Evolutionary conservation across 2,113 vertebrate genomes (phyloP), one percentile per base, ranked within the genome.

Genomic region (Atlantisia rogersi): DNA sequence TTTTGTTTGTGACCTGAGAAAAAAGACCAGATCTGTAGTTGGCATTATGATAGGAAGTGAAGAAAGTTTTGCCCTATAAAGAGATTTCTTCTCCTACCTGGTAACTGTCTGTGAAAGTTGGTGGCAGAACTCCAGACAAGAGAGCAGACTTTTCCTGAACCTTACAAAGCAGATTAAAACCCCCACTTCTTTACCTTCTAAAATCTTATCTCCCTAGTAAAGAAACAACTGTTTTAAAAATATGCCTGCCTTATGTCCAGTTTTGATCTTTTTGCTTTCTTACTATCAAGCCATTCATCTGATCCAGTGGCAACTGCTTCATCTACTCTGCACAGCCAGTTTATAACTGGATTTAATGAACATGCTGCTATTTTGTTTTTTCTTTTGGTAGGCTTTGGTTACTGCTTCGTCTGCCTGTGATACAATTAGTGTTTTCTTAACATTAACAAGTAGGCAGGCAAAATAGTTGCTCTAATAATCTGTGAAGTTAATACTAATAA

Each of bases 191-290:
- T 77, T 7, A 17, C 28, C 15, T 85, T 85, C 58, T 9, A 4
- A 74, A 67, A 71, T 32, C 14, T 58, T 93, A 81, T 82, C 21
- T 48, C 11, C 39, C 48, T 64, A 64, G 24, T 64, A 62, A 76
- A 62, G 21, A 80, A 81, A 58, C 5, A 86, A 10, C 10, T 15
- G 19, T 50, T 82, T 68, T 84, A 14, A 40, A 82, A 64, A 26
- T 17, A 26, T 65, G 21, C 28, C 31, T 82, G 35, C 80, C 50
- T 56, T 28, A 40, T 32, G 20, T 53, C 56, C 44, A 58, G 29
- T 84, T 93, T 79, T 82, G 44, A 26, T 81, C 48, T 86, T 78
- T 82, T 82, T 92, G 31, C 22, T 60, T 86, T 91, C 84, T 83
- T 62, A 25, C 32, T 83, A 14, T 55, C 73, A 56, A 62, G 55